Evolutionary conservation across 2,888 invertebrate genomes (phyloP).

Genomic region (Drosophila conformis): DNA sequence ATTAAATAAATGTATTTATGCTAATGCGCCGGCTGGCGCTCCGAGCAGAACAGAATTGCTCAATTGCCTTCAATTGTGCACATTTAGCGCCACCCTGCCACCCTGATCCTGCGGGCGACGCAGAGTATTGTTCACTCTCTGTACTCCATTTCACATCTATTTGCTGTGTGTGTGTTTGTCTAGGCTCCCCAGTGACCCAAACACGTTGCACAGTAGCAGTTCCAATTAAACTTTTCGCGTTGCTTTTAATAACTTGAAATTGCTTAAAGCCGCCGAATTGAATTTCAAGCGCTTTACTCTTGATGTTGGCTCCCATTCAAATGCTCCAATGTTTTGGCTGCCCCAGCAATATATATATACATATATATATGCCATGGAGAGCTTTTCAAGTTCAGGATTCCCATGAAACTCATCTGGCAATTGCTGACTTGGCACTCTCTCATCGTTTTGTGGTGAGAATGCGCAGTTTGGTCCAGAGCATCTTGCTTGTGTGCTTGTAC

Average conservation of each 20-base stretch:
- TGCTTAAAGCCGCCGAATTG: slow-evolving; percentile 60
- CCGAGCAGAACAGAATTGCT: slow-evolving; percentile 57
- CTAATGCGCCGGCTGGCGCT: slow-evolving; percentile 58
- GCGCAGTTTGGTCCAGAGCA: slow-evolving; percentile 46
- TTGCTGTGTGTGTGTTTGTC: slow-evolving; percentile 11
- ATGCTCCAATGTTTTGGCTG: slow-evolving; percentile 43
- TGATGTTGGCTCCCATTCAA: slow-evolving; percentile 45
- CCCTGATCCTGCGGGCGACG: background rate
- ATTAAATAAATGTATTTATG: slow-evolving; percentile 78
- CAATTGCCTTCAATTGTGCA: slow-evolving; percentile 75
- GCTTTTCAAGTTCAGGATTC: slow-evolving; percentile 48
- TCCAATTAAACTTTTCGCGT: slow-evolving; percentile 77
- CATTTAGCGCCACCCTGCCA: slow-evolving; percentile 58
- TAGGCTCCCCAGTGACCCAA: slow-evolving; percentile 36
- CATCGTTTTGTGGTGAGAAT: slow-evolving; percentile 62
- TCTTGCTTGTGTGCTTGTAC: background rate
- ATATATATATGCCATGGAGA: slow-evolving; percentile 17
- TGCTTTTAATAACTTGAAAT: slow-evolving; percentile 73
- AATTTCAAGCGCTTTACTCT: slow-evolving; percentile 57
- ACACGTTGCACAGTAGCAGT: slow-evolving; percentile 28
- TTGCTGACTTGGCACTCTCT: slow-evolving; percentile 22
- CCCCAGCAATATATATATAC: slow-evolving; percentile 4
- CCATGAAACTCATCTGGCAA: slow-evolving; percentile 8
- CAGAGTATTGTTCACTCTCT: background rate
- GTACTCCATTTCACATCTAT: slow-evolving; percentile 25